These are phyloP conservation scores for Mechanitis messenoides DNA, from an alignment of 2,888 invertebrate species.

Conservation along the genomic window DNA sequence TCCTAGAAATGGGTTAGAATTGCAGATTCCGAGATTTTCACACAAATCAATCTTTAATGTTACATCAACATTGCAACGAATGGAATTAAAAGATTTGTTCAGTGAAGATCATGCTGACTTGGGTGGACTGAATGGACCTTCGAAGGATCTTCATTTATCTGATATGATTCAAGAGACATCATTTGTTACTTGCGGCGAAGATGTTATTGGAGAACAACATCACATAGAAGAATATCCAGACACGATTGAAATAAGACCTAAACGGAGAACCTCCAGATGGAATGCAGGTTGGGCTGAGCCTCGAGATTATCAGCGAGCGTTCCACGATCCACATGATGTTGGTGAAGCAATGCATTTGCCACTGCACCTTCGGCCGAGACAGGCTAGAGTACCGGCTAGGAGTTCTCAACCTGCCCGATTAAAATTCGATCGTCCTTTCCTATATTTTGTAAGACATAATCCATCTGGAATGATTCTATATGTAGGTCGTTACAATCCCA, in stretches of 20 bases:
- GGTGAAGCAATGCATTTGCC: constrained; percentile 78
- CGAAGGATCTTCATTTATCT: constrained; percentile 87
- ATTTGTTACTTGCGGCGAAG: constrained; percentile 90
- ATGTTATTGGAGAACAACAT: constrained; percentile 82
- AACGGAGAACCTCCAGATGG: constrained; percentile 67
- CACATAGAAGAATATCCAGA: constrained; percentile 90
- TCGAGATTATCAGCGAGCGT: constrained; percentile 81
- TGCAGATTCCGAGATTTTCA: constrained; percentile 89
- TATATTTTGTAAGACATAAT: constrained; percentile 92
- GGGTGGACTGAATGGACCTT: constrained; percentile 86
- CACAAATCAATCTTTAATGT: constrained; percentile 90
- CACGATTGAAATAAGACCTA: constrained; percentile 64
- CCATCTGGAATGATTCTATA: constrained; percentile 93
- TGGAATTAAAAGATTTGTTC: constrained; percentile 89
- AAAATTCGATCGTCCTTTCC: constrained; percentile 90
- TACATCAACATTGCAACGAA: constrained; percentile 84
- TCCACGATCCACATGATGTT: constrained; percentile 79
- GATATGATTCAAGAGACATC: constrained; percentile 89
- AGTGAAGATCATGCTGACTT: constrained; percentile 86
- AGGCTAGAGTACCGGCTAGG: constrained; percentile 82
- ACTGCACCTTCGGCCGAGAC: constrained; percentile 81
- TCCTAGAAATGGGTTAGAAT: constrained; percentile 85
- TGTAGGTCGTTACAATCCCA: constrained; percentile 91
- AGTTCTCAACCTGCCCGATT: constrained; percentile 81
- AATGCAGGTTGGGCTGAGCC: constrained; percentile 72